Evolutionary conservation across 92 coral and sea anemone genomes (phyloP).

Genomic region (Diadumene lineata): DNA sequence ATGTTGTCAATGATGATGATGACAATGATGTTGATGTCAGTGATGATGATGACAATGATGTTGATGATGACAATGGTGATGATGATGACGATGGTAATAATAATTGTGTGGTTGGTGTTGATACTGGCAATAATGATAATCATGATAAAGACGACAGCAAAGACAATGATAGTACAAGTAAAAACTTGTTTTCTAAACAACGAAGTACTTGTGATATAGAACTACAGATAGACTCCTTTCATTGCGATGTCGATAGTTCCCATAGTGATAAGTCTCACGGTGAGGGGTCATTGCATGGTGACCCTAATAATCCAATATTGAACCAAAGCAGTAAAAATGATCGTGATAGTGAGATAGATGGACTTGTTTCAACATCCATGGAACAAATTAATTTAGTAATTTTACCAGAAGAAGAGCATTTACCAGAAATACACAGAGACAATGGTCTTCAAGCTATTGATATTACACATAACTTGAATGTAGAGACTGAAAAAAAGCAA

Average conservation of each 20-base stretch:
- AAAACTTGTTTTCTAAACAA: neutral
- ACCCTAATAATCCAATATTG: neutral
- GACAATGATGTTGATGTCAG: neutral
- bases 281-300: too few species aligned
- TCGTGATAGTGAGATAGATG: neutral
- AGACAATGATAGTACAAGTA: neutral
- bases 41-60: neutral
- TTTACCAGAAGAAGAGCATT: neutral
- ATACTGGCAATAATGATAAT: neutral
- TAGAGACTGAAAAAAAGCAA: neutral
- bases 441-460: neutral
- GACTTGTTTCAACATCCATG: neutral
- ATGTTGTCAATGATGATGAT: neutral
- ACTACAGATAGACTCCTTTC: neutral
- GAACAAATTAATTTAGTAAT: constrained; percentile 24
- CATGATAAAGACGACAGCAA: neutral
- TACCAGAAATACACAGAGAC: neutral
- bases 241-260: neutral
- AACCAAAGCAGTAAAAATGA: neutral
- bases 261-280: constrained; percentile 4
- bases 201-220: neutral
- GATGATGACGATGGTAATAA: constrained; percentile 2
- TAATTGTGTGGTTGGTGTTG: neutral
- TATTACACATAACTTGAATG: neutral
- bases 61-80: constrained; percentile 2